A percentile compares a stretch with the other conserved stretches of the same genome.
These are phyloP conservation scores for Congeria kusceri DNA, from an alignment of 2,888 invertebrate genomes.

Conservation along the genomic window DNA sequence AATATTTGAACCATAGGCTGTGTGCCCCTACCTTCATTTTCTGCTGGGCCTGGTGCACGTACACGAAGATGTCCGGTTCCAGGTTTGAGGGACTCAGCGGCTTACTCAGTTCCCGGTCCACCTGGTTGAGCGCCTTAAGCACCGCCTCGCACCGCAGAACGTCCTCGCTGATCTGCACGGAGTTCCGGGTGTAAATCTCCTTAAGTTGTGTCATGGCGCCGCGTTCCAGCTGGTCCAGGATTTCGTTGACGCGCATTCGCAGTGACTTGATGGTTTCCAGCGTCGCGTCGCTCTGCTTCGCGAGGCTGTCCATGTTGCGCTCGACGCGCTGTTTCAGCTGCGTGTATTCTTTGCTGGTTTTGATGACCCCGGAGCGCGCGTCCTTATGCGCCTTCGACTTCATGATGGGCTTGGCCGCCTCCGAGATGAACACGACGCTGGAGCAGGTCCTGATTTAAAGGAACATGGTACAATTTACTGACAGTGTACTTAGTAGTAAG, in stretches of 20 bases:
- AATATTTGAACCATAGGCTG: too few relatives aligned
- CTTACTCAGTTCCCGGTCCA: constrained; percentile 29
- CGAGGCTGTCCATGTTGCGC: constrained; percentile 29
- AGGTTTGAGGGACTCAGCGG: constrained; percentile 31
- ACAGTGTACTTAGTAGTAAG: too few relatives aligned
- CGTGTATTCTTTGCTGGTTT: constrained; percentile 40
- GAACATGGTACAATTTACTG: too few relatives aligned
- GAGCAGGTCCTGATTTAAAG: constrained; percentile 49
- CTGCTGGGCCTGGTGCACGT: constrained; percentile 37
- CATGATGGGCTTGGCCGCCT: constrained; percentile 39
- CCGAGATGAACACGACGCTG: constrained; percentile 23
- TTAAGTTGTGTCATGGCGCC: constrained; percentile 23
- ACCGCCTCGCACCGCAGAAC: constrained; percentile 27
- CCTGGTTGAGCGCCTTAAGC: constrained; percentile 23
- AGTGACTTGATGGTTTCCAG: constrained; percentile 25
- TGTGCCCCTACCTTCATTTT: constrained; percentile 6
- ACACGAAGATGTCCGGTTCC: constrained; percentile 41
- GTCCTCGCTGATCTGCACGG: constrained; percentile 36
- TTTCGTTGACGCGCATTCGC: constrained; percentile 21
- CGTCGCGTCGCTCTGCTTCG: constrained; percentile 28
- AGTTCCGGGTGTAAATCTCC: constrained; percentile 34
- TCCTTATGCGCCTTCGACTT: constrained; percentile 39
- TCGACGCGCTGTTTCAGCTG: constrained; percentile 25
- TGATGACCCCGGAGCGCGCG: constrained; percentile 17
- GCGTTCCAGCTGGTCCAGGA: constrained; percentile 30